Evolutionary conservation across 2,113 vertebrate genomes (phyloP).

Genomic region (Uria aalge): DNA sequence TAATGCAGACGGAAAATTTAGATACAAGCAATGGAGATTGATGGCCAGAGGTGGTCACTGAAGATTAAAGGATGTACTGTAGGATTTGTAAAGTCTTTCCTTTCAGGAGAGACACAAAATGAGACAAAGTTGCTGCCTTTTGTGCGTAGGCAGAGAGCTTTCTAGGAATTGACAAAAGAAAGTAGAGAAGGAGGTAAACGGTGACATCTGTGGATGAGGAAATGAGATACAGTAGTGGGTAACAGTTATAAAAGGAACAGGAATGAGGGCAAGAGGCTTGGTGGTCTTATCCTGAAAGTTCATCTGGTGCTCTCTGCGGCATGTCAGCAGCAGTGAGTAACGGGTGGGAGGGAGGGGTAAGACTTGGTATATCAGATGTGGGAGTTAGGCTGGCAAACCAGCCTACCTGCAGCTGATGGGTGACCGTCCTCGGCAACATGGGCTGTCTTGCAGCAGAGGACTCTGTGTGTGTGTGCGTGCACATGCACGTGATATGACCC

Average conservation of each 20-base stretch:
- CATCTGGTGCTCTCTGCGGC: background rate
- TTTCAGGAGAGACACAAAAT: background rate
- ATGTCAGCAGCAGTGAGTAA: background rate
- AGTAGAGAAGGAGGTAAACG: background rate
- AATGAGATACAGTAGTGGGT: background rate
- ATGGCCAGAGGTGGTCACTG: background rate
- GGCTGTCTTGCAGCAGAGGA: background rate
- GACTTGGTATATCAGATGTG: background rate
- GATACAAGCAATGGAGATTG: background rate
- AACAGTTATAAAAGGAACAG: background rate
- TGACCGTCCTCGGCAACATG: background rate
- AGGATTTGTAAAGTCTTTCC: background rate
- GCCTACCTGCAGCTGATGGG: background rate
- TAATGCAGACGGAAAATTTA: background rate
- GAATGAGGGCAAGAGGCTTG: background rate
- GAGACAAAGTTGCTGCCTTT: background rate
- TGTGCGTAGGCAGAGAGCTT: background rate
- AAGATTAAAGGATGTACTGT: background rate
- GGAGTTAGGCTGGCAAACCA: background rate
- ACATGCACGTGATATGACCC: fast-evolving
- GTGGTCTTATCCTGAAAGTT: background rate
- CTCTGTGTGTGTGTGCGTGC: no score
- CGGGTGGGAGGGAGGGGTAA: background rate
- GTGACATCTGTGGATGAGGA: background rate
- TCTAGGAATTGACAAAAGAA: background rate